These are phyloP conservation scores for Leuciscus idus DNA, from an alignment of 2,113 vertebrate genomes.

Conservation along the genomic window DNA sequence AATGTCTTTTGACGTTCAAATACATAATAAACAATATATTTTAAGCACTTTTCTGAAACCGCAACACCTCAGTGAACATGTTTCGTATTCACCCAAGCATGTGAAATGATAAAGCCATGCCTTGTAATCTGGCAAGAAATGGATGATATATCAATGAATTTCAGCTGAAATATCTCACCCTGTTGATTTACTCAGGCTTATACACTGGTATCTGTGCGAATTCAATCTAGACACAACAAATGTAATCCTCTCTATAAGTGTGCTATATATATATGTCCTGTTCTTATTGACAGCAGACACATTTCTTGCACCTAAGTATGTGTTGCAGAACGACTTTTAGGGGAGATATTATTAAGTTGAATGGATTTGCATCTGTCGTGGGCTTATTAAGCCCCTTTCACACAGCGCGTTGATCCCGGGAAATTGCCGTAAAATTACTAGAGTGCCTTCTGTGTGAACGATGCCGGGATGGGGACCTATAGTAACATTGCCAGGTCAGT, in stretches of 20 bases:
- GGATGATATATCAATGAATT: neutral
- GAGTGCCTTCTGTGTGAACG: no score
- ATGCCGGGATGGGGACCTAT: no score
- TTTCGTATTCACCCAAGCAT: neutral
- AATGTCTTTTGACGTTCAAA: neutral
- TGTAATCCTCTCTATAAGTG: slow-evolving; percentile 9
- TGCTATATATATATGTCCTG: neutral
- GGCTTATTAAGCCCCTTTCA: neutral
- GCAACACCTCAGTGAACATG: neutral
- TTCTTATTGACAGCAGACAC: neutral
- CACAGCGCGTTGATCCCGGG: no score
- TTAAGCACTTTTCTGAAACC: neutral
- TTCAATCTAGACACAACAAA: neutral
- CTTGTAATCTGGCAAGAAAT: neutral
- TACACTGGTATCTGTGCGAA: neutral
- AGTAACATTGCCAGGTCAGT: no score
- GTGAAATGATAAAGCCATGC: neutral
- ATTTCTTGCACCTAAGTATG: neutral
- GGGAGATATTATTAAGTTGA: neutral
- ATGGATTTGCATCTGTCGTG: neutral
- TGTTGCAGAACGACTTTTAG: neutral
- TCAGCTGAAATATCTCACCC: neutral
- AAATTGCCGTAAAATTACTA: no score
- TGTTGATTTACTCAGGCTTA: neutral
- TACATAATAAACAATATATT: neutral